A percentile compares a stretch with the other conserved stretches of the same genome.
These are phyloP conservation scores for Monopterus albus DNA, from an alignment of 2,113 vertebrate species.

Conservation along the genomic window DNA sequence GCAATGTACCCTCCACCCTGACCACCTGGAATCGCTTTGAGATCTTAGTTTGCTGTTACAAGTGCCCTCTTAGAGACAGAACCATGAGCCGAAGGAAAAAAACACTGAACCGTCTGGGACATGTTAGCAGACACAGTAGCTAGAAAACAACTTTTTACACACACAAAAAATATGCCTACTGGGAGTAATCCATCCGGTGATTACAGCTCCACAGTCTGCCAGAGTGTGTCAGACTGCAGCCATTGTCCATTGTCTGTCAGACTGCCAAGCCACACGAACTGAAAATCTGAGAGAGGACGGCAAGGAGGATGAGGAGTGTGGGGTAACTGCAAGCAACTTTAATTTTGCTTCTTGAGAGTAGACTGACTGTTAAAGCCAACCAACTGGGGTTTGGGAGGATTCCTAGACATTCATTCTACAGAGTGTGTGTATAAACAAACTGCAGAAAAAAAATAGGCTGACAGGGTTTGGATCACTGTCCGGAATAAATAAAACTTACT, in stretches of 20 bases:
- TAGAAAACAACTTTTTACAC: background rate
- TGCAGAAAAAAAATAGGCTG: background rate
- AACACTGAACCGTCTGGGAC: constrained; percentile 4
- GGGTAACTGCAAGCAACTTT: too few relatives aligned
- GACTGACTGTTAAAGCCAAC: constrained; percentile 11
- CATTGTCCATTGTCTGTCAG: constrained; percentile 52
- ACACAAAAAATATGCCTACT: background rate
- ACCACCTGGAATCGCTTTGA: constrained; percentile 24
- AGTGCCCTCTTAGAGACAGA: too few relatives aligned
- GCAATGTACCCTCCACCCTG: background rate
- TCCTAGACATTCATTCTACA: constrained; percentile 40
- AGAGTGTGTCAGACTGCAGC: constrained; percentile 38
- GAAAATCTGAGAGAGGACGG: constrained; percentile 31
- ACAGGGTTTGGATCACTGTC: constrained; percentile 10
- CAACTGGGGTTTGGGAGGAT: constrained; percentile 43
- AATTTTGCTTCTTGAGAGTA: constrained; percentile 2
- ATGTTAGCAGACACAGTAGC: constrained; percentile 28
- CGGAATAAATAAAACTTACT: background rate
- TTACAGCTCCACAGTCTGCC: constrained; percentile 29
- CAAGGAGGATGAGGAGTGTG: background rate
- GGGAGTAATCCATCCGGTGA: constrained; percentile 38
- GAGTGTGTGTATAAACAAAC: constrained; percentile 20
- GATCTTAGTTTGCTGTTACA: constrained; percentile 1
- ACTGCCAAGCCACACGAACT: constrained; percentile 31
- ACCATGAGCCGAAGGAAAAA: too few relatives aligned